Base-by-base conservation (phyloP, 2,888 invertebrate genomes). In the Thecocarcelia acutangulata region DNA sequence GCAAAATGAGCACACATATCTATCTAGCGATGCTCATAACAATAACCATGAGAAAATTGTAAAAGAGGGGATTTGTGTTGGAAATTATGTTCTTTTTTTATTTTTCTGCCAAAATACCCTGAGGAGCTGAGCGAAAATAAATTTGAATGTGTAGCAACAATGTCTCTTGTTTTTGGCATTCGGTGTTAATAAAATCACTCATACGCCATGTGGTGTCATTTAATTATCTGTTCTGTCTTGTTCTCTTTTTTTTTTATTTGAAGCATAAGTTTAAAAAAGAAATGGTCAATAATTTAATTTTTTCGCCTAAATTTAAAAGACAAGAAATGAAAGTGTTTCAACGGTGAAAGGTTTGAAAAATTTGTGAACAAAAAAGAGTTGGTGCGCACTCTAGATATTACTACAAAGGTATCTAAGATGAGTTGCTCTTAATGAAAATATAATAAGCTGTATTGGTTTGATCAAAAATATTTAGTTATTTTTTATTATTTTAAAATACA, bases 181-280 rank as follows among this genome's bases (percentile, higher is more conserved):
- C 74, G 66, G 64, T 77, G 64, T 69, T 78, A 82, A 78, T 66
- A 69, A 78, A 75, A 78, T 82, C 82, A 78, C 74, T 82, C 78
- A 74, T 64, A 78, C 69, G 69, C 64, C 77, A 78, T 82, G 82
- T 61, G 70, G 70, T 78, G 42, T 24, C 61, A 70, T 66, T 56
- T 59, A 75, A 59, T 76, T 69, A 69, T 68, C 17, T 75, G 24
- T 52, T 46, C 58, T 48, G 11, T 40, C 48, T 21, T 56, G 6
- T 56, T 61, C 28, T 17, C 48, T 21, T 56, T 2, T 56, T 61
- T 19, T 17, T 15, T 72, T 61, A 50, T 40, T 52, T 44, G 28
- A 11, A 44, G 42, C 52, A 50, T 19, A 72, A 50, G 15, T 24
- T 56, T 40, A 24, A 40, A n/a, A 46, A 24, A 40, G 13, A 70